Evolutionary conservation across 2,888 invertebrate species (phyloP).

Genomic region (Argynnis bischoffii): DNA sequence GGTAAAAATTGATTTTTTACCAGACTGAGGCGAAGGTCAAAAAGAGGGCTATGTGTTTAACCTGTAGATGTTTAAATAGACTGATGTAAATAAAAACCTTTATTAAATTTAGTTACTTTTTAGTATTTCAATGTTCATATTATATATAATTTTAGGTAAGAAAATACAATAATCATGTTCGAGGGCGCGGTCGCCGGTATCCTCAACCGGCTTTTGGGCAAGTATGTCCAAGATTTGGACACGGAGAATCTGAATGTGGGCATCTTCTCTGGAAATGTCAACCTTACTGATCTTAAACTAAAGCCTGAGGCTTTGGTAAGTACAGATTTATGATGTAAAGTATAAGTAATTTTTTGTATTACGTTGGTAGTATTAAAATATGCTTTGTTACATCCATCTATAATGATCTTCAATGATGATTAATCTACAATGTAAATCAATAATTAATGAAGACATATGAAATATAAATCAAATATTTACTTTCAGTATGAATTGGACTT

Average conservation of each 20-base stretch:
- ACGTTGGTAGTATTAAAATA: no score
- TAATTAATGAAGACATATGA: no score
- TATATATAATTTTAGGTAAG: slow-evolving; percentile 20
- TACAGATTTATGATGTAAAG: background rate
- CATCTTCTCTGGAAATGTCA: slow-evolving; percentile 91
- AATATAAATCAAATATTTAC: background rate
- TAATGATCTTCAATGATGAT: no score
- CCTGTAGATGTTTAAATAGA: no score
- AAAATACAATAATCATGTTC: slow-evolving; percentile 81
- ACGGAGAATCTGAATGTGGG: slow-evolving; percentile 92
- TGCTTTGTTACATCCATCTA: no score
- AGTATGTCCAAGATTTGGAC: slow-evolving; percentile 91
- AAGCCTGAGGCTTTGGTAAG: slow-evolving; percentile 92
- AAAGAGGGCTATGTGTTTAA: no score
- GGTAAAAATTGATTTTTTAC: no score
- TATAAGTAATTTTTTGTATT: no score
- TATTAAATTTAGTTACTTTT: no score
- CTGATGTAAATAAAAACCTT: no score
- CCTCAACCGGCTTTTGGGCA: slow-evolving; percentile 90
- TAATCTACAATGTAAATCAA: no score
- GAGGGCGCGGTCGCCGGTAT: slow-evolving; percentile 90
- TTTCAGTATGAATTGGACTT: slow-evolving; percentile 90
- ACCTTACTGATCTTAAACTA: slow-evolving; percentile 88
- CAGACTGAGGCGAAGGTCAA: no score
- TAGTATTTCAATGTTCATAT: background rate